Base-by-base conservation (phyloP, 2,888 invertebrate genomes). In the Xanthostigma xanthostigma region DNA sequence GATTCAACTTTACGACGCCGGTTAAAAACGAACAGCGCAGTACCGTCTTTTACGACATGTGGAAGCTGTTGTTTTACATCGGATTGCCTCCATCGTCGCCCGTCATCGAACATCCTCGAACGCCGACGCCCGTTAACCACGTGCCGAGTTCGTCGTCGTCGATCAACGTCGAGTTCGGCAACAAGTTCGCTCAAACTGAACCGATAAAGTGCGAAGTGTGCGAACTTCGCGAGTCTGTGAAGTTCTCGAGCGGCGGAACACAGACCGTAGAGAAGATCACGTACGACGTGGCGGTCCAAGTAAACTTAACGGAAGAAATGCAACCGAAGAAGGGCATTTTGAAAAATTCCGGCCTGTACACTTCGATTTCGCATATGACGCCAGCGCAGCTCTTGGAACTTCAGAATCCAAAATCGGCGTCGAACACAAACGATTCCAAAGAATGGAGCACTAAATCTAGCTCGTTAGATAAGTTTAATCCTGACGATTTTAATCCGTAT, bases 361-460 rank as follows among this genome's bases (percentile, higher is more conserved):
- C 65, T 13, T 67, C 67, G 1, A 53, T 68, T 44, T 65, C 66
- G 10, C 58, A 61, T 27, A 48, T 67, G 13, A 68, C 68, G 4
- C 64, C 67, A 1, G 68, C 67, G 10, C 66, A 67, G 53, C 53
- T 67, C 4, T 54, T 67, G 37, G 63, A 55, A 9, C 52, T 51
- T 13, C 49, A 51, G 17, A 27, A 41, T 27, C 27, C 27, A 3
- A 27, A 27, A 27, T 27, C 27, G 27, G 6, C 27, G 27, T 27
- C 27, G 27, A 27, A 27, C 6, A 27, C 27, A 27, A 17, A 17
- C 17, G 27, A 27, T 3, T 6, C 27, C 27, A 27, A 27, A 27
- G 27, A 27, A 27, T 27, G 27, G 27, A 27, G 6, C 27, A 27
- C 3, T 27, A 27, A 27, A 27, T 6, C 27, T 27, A 27, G 27